A percentile compares a stretch with the other conserved stretches of the same genome.
Conservation (phyloP, 2,888 invertebrate species). For the Neoscelio sp. region DNA sequence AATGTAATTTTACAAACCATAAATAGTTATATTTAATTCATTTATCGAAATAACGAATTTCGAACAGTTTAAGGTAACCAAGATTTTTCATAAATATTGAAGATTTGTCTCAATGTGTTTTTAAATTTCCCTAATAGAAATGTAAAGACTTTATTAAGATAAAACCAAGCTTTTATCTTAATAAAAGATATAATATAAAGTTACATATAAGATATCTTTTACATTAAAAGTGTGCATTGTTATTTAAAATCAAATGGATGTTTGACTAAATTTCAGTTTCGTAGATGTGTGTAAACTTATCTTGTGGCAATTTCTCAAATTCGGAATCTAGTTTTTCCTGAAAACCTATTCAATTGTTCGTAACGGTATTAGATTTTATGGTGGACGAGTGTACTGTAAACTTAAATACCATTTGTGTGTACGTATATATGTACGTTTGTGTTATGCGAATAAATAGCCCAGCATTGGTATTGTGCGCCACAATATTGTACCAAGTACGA, state of each 20-base stretch:
- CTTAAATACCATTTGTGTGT: constrained; percentile 32
- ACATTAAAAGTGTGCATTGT: too few species aligned
- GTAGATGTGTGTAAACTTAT: constrained; percentile 47
- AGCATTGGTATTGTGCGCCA: constrained; percentile 35
- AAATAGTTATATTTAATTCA: too few species aligned
- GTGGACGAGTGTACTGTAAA: constrained; percentile 10
- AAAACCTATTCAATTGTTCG: constrained; percentile 59
- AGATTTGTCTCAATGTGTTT: too few species aligned
- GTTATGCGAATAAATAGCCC: constrained; percentile 53
- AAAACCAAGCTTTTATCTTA: too few species aligned
- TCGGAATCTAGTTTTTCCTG: constrained; percentile 47
- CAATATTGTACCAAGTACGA: constrained; percentile 56
- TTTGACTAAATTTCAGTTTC: constrained; percentile 44
- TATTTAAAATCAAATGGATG: constrained; percentile 17
- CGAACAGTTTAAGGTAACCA: too few species aligned
- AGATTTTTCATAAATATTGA: too few species aligned
- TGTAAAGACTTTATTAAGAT: too few species aligned
- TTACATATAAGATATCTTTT: too few species aligned
- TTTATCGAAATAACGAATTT: too few species aligned
- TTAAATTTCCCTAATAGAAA: too few species aligned
- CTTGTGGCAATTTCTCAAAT: constrained; percentile 40
- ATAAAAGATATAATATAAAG: too few species aligned
- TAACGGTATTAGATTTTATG: constrained; percentile 37
- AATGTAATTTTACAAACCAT: too few species aligned
- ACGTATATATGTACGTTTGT: constrained; percentile 24